Percentiles rank a stretch among this genome's conserved stretches.
phyloP scores from a whole-genome alignment of 1,140 invertebrate genomes.

The Drosophila nebulosa region DNA sequence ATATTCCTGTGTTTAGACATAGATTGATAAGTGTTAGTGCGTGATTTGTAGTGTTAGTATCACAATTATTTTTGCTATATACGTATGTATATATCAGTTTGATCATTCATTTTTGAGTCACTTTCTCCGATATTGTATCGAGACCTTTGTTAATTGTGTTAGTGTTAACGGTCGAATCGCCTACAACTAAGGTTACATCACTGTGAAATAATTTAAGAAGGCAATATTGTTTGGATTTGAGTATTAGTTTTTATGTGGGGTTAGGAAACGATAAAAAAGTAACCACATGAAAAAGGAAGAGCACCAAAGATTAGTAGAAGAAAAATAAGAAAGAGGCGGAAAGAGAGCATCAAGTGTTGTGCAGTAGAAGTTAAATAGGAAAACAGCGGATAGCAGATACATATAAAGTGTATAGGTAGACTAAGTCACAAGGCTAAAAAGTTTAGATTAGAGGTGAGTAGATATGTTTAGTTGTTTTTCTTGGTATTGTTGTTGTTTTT shows the following conservation, averaged over 20 bases:
- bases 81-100: slow-evolving; percentile 27
- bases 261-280: slow-evolving; percentile 11
- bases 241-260: slow-evolving; percentile 40
- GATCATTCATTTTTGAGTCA: slow-evolving; percentile 42
- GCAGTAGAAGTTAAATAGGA: slow-evolving; percentile 9
- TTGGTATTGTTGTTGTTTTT: slow-evolving; percentile 34
- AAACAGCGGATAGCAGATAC: slow-evolving; percentile 15
- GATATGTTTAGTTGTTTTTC: slow-evolving; percentile 37
- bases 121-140: slow-evolving; percentile 74
- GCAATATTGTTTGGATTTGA: slow-evolving; percentile 43
- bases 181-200: slow-evolving; percentile 73
- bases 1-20: slow-evolving; percentile 31
- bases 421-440: slow-evolving; percentile 27
- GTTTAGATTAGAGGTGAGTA: slow-evolving; percentile 12
- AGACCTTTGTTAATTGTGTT: slow-evolving; percentile 54
- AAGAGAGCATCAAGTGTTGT: slow-evolving; percentile 2
- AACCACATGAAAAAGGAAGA: slow-evolving; percentile 35
- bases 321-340: slow-evolving; percentile 11
- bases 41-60: slow-evolving; percentile 70
- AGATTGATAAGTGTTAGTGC: slow-evolving; percentile 41
- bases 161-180: slow-evolving; percentile 51
- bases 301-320: slow-evolving; percentile 11
- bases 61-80: slow-evolving; percentile 48
- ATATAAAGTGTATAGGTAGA: background rate
- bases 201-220: slow-evolving; percentile 70